Evolutionary conservation across 1,140 invertebrate genomes (phyloP).

Genomic region (Drosophila ironensis): DNA sequence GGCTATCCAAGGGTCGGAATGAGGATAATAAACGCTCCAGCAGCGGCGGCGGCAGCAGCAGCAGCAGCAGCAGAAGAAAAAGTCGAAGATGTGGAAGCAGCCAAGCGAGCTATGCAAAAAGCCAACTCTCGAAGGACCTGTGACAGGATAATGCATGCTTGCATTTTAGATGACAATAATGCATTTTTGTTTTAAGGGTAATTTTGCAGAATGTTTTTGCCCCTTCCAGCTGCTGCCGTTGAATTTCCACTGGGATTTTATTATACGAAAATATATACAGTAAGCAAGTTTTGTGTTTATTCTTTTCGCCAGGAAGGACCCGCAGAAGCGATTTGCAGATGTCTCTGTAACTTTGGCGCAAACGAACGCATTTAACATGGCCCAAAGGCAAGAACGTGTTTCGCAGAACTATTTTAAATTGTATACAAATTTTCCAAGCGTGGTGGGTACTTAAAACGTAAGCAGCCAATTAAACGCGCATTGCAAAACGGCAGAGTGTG

Average conservation of each 20-base stretch:
- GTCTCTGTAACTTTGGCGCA: conserved; percentile 18
- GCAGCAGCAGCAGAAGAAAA: conserved; percentile 23
- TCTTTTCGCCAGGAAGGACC: conserved; percentile 11
- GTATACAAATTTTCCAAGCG: conserved; percentile 39
- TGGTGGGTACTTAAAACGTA: conserved; percentile 66
- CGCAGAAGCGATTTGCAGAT: conserved; percentile 58
- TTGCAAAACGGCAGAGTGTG: conserved; percentile 11
- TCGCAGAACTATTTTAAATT: conserved; percentile 64
- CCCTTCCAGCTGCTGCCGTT: neutral
- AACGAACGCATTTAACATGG: conserved; percentile 25
- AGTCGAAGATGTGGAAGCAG: conserved; percentile 23
- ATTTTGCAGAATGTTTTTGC: conserved; percentile 77
- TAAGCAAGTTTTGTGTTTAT: conserved; percentile 57
- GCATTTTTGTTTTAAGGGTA: conserved; percentile 81
- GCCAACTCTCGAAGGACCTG: conserved; percentile 79
- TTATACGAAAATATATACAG: conserved; percentile 62
- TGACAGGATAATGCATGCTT: conserved; percentile 82
- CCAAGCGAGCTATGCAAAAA: conserved; percentile 57
- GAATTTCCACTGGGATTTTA: conserved; percentile 54
- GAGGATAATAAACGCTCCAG: conserved; percentile 65
- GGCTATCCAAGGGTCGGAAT: conserved; percentile 3
- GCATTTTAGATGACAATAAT: conserved; percentile 82
- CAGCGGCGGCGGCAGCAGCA: too few relatives aligned
- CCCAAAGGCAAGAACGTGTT: conserved; percentile 15
- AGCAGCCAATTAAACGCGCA: conserved; percentile 69